Base-by-base conservation (phyloP, 2,797 vertebrate genomes). In the Delichon dasypus region DNA sequence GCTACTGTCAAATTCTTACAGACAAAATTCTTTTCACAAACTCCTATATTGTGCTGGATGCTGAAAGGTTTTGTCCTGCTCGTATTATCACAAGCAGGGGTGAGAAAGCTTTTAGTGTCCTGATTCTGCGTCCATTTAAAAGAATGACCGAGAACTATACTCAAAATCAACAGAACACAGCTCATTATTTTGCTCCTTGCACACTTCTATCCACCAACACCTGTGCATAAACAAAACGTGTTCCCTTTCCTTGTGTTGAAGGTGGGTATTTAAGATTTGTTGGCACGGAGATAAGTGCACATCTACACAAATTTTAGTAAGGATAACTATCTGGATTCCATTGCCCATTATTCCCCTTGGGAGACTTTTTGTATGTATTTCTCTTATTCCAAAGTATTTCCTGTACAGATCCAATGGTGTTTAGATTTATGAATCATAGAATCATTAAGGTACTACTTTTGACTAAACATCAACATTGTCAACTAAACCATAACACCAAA, bases 381-480 rank as follows among this genome's bases (percentile, higher is more conserved):
- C 3, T 58, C 36, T 88, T 65, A 81, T 73, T 89, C 75, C 85
- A 30, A 72, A 57, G 6, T 82, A 45, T 67, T 50, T 58, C 3
- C 44, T 66, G 5, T 32, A 40, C 11, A 64, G n/a, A 38, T 44
- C 9, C 17, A 72, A 7, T 13, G 18, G 7, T 23, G 53, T 40
- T 72, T 22, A 70, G 26, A 66, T 23, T 71, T 67, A 21, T 1
- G 32, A 50, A 36, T 50, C 5, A n/a, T 7, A 25, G 25, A 45
- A 45, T 32, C 15, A 19, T 40, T 53, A 16, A 45, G 5, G 15
- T 53, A 34, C 21, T 32, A 30, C 10, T 7, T 71, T 40, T 77
- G 38, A 30, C 7, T 0, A 0, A 58, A 16, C 5, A 34, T 8
- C n/a, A 42, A 21, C 12, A 23, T 16, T 65, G 25, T 4, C 51